Percentiles rank a stretch among this genome's conserved stretches.
Evolutionary conservation across 2,113 vertebrate species (phyloP).

Genomic region (Anhinga rufa): DNA sequence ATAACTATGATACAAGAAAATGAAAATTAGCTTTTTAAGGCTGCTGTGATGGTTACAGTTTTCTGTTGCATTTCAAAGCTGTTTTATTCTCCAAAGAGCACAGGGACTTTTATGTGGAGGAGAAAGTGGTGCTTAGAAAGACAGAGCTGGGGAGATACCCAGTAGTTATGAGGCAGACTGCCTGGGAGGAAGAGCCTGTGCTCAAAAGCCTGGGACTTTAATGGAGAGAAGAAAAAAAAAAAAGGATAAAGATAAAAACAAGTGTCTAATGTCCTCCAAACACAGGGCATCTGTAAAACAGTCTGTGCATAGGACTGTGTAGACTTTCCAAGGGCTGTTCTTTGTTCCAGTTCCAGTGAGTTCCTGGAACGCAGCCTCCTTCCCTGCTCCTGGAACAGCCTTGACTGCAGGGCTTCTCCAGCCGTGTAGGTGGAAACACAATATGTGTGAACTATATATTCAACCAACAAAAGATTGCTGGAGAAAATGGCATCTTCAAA

Average conservation of each 20-base stretch:
- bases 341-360: slow-evolving; percentile 68
- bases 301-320: slow-evolving; percentile 29
- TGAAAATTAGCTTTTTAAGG: background rate
- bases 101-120: background rate
- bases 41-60: background rate
- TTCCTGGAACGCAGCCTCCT: slow-evolving; percentile 63
- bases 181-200: background rate
- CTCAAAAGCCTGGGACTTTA: background rate
- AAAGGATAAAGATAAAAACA: slow-evolving; percentile 30
- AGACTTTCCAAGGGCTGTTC: slow-evolving; percentile 60
- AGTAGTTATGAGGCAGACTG: background rate
- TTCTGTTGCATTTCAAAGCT: background rate
- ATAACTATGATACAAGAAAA: background rate
- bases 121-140: background rate
- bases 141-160: background rate
- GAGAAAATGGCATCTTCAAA: slow-evolving; percentile 8
- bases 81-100: background rate
- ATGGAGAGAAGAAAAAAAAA: background rate
- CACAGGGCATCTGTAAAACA: slow-evolving; percentile 56
- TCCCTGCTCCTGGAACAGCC: slow-evolving; percentile 60
- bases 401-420: slow-evolving; percentile 55
- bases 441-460: background rate
- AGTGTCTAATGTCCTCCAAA: slow-evolving; percentile 47
- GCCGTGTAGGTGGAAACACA: slow-evolving; percentile 53
- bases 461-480: slow-evolving; percentile 14